Evolutionary conservation across 1,140 invertebrate species (phyloP).

Genomic region (Leptopilina boulardi): DNA sequence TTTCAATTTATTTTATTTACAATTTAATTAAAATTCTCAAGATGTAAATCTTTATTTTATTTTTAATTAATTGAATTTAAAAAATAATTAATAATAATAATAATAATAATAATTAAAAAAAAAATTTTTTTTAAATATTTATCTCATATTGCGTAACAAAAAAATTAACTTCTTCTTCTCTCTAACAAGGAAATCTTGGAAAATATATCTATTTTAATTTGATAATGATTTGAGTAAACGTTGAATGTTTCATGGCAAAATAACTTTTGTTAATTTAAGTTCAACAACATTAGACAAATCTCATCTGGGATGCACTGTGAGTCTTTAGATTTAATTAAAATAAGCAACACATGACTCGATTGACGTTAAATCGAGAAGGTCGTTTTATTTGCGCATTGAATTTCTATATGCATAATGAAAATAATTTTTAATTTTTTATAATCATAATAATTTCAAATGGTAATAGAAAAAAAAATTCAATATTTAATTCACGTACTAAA

Average conservation of each 20-base stretch:
- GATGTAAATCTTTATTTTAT: too few species aligned
- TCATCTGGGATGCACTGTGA: slow-evolving; percentile 10
- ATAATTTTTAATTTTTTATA: neutral
- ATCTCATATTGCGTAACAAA: neutral
- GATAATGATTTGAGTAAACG: neutral
- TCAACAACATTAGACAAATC: slow-evolving; percentile 17
- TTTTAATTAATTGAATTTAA: too few species aligned
- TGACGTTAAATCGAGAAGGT: slow-evolving; percentile 22
- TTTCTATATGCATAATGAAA: neutral
- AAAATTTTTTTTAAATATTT: too few species aligned
- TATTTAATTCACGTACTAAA: neutral
- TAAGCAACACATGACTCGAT: slow-evolving; percentile 8
- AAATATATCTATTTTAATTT: neutral
- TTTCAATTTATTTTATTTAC: too few species aligned
- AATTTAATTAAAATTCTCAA: too few species aligned
- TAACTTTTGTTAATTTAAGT: neutral
- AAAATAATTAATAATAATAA: too few species aligned
- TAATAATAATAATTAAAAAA: neutral
- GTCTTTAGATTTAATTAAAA: slow-evolving; percentile 23
- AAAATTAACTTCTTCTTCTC: neutral
- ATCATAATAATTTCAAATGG: neutral
- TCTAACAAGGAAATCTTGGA: neutral
- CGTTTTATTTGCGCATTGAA: neutral
- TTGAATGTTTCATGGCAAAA: neutral
- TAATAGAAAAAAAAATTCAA: neutral